Evolutionary conservation across 1,140 invertebrate species (phyloP), one percentile per base, ranked within the genome.

Genomic region (Megalopta genalis): DNA sequence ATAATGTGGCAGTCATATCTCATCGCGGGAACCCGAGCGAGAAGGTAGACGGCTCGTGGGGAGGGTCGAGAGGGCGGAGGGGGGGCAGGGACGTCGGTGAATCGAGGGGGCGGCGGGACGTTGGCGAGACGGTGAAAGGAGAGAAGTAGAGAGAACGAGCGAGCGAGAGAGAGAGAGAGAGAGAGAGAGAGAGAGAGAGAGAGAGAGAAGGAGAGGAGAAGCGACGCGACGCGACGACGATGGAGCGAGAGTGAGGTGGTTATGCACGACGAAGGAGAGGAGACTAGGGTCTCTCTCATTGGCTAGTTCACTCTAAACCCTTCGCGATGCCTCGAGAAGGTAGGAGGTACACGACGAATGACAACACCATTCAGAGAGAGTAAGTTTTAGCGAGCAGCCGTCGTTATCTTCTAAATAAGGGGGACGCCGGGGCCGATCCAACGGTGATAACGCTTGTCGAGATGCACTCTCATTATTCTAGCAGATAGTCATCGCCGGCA

Each of bases 1-100:
- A 91, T 91, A 91, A 92, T 91, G 90, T 87, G 85, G 72, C 77
- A 82, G 87, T 88, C 87, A 90, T 91, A 90, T 90, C 87, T 91
- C 89, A 91, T 86, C 78, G 85, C 86, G 77, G 76, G 86, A 87
- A 79, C 52, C 73, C 72, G 70, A 80, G 75, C 71, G 62, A 75
- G 71, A 69, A 77, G 77, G 71, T 76, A 18, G 67, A 52, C 57
- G 39, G 52, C 25, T 46, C 27, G 14, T 46, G 27, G 7, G 18
- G 39, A 52, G 42, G 18, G 32, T 21, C 23, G 2, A 5, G 25
- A 2, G 12, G 49, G 14, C 32, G 42, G n/a, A 8, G 39, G 42
- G 16, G n/a, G 39, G 27, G 32, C 21, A 18, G 25, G 14, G 16
- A n/a, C 54, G 75, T 60, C 21, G 75, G 32, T 64, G 59, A 46